Evolutionary conservation across 1,140 invertebrate species (phyloP), one percentile per base, ranked within the genome.

Genomic region (Argopecten irradians): DNA sequence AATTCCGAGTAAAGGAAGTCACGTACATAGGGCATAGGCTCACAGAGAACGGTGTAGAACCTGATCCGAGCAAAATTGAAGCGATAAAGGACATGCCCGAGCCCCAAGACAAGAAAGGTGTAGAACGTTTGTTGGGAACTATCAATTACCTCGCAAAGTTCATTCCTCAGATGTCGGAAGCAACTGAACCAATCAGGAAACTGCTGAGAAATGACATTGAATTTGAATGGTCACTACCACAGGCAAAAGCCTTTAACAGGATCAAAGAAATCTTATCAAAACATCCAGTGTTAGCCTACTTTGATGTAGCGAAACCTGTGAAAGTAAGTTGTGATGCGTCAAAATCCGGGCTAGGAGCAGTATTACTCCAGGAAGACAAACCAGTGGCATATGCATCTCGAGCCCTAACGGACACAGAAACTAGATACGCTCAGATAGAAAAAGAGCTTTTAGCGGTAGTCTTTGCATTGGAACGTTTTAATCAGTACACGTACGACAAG

Each of bases 361-460:
- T 95, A 19, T 84, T 96, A 2, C 83, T 95, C 13, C 96, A 96
- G 89, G 92, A 95, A 71, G 9, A 16, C 33, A 89, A 94, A 84
- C 95, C 94, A 5, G 90, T 96, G 1, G 92, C 91, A 34, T 96
- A 93, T 94, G 94, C 94, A 1, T 94, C 91, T 28, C 88, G 93
- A 89, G 89, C 89, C 9, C 89, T 96, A n/a, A 95, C 92, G 14
- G 19, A 89, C 28, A 92, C 93, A 41, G 94, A 96, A 91, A 34
- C 89, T 34, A 95, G 95, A 34, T 96, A 96, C 87, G 94, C 93
- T 16, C 95, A 96, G 90, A 95, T 96, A 1, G 96, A n/a, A 96
- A 91, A 94, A 91, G 96, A 97, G 94, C 95, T 95, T 5, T 90
- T 96, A 19, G 95, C 96, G 9, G 94, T 97, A 8, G 88, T 96